A percentile compares a stretch with the other conserved stretches of the same genome.
Evolutionary conservation across 1,140 invertebrate species (phyloP).

Genomic region (Lordiphosa stackelbergi): DNA sequence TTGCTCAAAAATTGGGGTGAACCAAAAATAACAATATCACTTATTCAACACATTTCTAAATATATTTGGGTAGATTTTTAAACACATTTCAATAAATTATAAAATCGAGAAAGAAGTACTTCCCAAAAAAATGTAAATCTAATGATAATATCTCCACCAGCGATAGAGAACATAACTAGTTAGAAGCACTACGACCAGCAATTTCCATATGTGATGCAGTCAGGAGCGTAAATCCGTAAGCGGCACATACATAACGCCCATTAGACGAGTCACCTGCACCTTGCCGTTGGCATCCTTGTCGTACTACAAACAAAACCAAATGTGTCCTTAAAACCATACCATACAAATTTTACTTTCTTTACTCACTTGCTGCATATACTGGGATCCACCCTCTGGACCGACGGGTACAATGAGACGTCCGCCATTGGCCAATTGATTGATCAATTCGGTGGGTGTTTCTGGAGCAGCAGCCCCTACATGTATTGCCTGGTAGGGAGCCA

Average conservation of each 20-base stretch:
- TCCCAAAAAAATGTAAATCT: no score
- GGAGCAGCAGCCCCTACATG: constrained; percentile 93
- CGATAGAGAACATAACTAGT: constrained; percentile 29
- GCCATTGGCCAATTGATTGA: constrained; percentile 84
- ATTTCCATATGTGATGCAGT: constrained; percentile 31
- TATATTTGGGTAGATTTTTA: no score
- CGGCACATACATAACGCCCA: constrained; percentile 98
- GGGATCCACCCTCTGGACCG: constrained; percentile 88
- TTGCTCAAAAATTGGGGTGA: no score
- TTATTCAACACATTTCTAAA: no score
- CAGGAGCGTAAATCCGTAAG: constrained; percentile 85
- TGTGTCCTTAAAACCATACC: neutral
- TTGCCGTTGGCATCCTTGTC: constrained; percentile 92
- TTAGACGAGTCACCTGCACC: constrained; percentile 87
- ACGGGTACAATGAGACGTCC: constrained; percentile 95
- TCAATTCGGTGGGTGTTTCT: constrained; percentile 85
- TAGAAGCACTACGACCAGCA: constrained; percentile 29
- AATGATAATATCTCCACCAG: constrained; percentile 30
- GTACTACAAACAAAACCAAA: constrained; percentile 79
- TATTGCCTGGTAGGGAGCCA: constrained; percentile 84
- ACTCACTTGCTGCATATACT: constrained; percentile 85
- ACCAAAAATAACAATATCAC: no score
- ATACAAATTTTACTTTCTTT: neutral
- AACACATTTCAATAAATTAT: no score
- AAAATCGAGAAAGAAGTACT: no score